Evolutionary conservation across 2,888 invertebrate species (phyloP), one percentile per base, ranked within the genome.

Genomic region (Leptogaster cylindrica): DNA sequence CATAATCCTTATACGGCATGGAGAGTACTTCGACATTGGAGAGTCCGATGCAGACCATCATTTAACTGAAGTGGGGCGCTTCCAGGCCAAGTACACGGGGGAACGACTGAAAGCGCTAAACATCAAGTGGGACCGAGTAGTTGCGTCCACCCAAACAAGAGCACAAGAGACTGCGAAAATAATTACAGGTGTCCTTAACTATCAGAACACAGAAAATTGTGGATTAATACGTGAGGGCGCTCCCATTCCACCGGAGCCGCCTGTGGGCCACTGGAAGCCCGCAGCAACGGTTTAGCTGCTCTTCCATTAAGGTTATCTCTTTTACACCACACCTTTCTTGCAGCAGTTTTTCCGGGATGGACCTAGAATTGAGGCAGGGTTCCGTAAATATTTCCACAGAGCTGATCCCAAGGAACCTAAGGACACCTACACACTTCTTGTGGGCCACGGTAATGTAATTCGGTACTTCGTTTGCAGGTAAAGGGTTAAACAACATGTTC

Each of bases 371-470:
- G 98, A 98, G 81, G 95, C 96, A 1, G 99, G 92, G 0, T 99
- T 97, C 82, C 84, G 97, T 51, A 89, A 91, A 73, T 93, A 95
- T 81, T 93, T 99, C 79, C 88, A 97, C 80, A 86, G 99, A 55
- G 97, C 98, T 2, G 85, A 88, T 41, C 87, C 90, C 0, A 83
- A 84, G 0, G 96, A 98, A 80, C 84, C 86, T 1, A 83, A 89
- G 44, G 95, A 97, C 78, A 87, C 89, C 0, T 94, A 92, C 78
- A 96, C 97, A 31, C 78, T 99, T 41, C 83, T 98, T 65, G 96
- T 99, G 1, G 98, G 98, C 74, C 99, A 99, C 80, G 97, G 94
- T 2, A 99, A 99, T 81, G 98, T 99, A 18, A 99, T 99, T 75
- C 85, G 97, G 46, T 98, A 94, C 81, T 93, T 93, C 77, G 89